Evolutionary conservation across 2,797 vertebrate genomes (phyloP), one percentile per base, ranked within the genome.

Genomic region (Buceros bicornis): DNA sequence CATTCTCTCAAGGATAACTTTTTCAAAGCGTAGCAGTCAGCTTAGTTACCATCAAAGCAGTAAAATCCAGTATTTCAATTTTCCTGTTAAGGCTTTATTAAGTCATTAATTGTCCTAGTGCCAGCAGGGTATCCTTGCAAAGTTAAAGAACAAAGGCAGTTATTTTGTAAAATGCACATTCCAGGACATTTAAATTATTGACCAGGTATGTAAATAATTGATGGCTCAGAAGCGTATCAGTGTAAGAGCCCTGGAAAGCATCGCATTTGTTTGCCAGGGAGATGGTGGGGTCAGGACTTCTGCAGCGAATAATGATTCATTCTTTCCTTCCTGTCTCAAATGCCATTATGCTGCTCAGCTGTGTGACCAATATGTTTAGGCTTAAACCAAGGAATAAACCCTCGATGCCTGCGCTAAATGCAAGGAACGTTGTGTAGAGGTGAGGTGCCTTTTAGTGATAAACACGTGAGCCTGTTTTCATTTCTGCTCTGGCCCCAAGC

Each of bases 121-220:
- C 82, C 53, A 79, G 82, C 33, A 95, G 88, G 65, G 16, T 37
- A 74, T 80, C 82, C 90, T 91, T 94, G 61, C 79, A 93, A 60
- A 95, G 89, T 79, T 67, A 87, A 94, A 97, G 96, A 97, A 97
- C 91, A 97, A 97, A 97, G 96, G 43, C 89, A 95, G 87, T 95
- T 88, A 89, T 95, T 96, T 82, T 93, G 66, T 71, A 87, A 87
- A 94, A 93, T 19, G 88, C 84, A 94, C 96, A 95, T 97, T 96
- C 96, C 93, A 40, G 40, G 80, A 85, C 86, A 92, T 92, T 97
- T 98, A 97, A 98, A 98, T 98, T 98, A 98, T 98, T 98, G 97
- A 98, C 97, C 92, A 88, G n/a, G 87, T 89, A 91, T 51, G 90
- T 98, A 96, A 98, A 98, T 98, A 97, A 98, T 98, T 98, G 96